Base-by-base conservation (phyloP, 2,113 vertebrate genomes). In the Microtus pennsylvanicus region DNA sequence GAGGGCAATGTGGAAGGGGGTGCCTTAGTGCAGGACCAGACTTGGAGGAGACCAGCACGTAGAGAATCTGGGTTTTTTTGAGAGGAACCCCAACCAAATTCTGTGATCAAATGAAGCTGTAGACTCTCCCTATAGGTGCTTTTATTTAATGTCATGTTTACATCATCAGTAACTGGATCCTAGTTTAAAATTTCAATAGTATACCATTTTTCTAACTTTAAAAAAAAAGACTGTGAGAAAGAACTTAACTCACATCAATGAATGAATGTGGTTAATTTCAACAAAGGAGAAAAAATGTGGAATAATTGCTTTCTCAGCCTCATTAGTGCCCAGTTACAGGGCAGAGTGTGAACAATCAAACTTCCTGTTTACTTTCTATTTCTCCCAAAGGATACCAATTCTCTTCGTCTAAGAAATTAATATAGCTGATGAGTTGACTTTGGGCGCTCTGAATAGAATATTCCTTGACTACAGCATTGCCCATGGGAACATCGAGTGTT, bases 401-500 rank as follows among this genome's bases (percentile, higher is more conserved):
- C 82, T 95, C 21, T 69, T 83, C 69, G 35, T 87, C 93, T 93
- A 97, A 85, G 35, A 96, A 52, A 97, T 89, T 67, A 94, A 94
- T 97, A 77, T 95, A 87, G 89, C 90, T 95, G 94, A 96, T 92
- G 72, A 96, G 30, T n/a, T 97, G 91, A 47, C 82, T 97, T 19
- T 63, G 82, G 74, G 78, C 33, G 96, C 93, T 98, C 85, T 94
- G 96, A 97, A 86, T 88, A 97, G 93, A 97, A 14, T 26, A 14
- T 90, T 95, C 19, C 67, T 97, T 97, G 74, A 97, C 97, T 96
- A 89, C 24, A 8, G 52, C 58, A 95, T 97, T 94, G 94, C 28
- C 78, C 90, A 0, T 93, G 97, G 85, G 96, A 98, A 98, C 93
- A 97, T 96, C 96, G 98, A 97, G 88, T 96, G 28, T 97, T 97